Base-by-base conservation (phyloP, 2,113 vertebrate species). In the Lathamus discolor region DNA sequence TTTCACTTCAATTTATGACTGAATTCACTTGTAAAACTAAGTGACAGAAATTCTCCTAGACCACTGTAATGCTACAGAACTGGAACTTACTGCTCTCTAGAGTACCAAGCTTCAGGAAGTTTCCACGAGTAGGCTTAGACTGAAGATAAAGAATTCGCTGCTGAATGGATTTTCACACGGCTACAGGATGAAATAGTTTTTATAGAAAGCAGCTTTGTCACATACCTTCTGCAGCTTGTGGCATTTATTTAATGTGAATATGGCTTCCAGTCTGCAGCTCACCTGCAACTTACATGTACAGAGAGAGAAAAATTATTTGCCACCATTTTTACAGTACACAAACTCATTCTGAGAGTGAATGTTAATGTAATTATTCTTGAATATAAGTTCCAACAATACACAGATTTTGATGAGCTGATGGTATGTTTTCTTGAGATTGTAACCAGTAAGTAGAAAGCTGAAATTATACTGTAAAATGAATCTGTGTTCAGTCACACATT, bases 391-490 rank as follows among this genome's bases (percentile, higher is more conserved):
- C 22, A 61, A 25, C 8, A 31, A 13, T 35, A 17, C 63, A 64
- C 78, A 78, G 86, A 85, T 91, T 92, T 79, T 69, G 29, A 48
- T 89, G 43, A 87, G 35, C 23, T 84, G 64, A 54, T 43, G n/a
- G 24, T 51, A 19, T 72, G 28, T 91, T 68, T 96, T 93, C 43
- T 83, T 86, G 29, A 79, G 55, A 37, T 57, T 33, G 27, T 82
- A 84, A 70, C 70, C 54, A 48, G 66, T 79, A 91, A 70, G 59
- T 13, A 73, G 41, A 52, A 80, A 84, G 64, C 41, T 80, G 59
- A 78, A 74, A 93, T 44, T 64, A 24, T 61, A 46, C 62, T 93
- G 61, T 84, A 69, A 92, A 93, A 70, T 24, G 33, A 86, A 82
- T 33, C 61, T 82, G 5, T 68, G 75, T 79, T 54, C n/a, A 75